Base-by-base conservation (phyloP, 1,140 invertebrate genomes). In the Caenorhabditis latens region DNA sequence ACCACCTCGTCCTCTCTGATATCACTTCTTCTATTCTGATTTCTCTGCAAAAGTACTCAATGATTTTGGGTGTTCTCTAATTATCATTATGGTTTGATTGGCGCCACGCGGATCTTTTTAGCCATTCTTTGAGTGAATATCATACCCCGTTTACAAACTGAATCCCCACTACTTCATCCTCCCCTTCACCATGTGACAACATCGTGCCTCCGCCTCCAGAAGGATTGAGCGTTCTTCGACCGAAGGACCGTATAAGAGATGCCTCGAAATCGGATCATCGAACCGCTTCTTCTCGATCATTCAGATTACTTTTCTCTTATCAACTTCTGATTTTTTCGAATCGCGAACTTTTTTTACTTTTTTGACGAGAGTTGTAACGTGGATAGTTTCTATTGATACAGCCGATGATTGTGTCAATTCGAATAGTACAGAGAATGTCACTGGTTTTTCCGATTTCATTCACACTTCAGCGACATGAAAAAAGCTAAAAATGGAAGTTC, bases 231-330 rank as follows among this genome's bases (percentile, higher is more conserved):
- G 71, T 79, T 79, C 71, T 79, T 50, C 71, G 71, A 42, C 53
- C 71, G 53, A 79, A 79, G 71, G 46, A 79, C 71, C 46, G 71
- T 79, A 79, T 79, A 79, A 79, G 71, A 79, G 71, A 79, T 50
- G 71, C 8, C n/a, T 48, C 46, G 32, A 40, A 43, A 71, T 50
- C 71, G 46, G 71, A 50, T 79, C 71, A 79, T n/a, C 71, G 71
- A 50, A 50, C 46, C 71, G 71, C 71, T 79, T 79, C 71, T 79
- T 79, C 43, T 8, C 65, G 42, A 71, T 46, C 65, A 71, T 46
- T 71, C 42, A 16, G 65, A 46, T 71, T 71, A 71, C 65, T 63
- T 63, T 63, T 63, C 19, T 32, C 14, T 7, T 21, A 4, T 40
- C 32, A n/a, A n/a, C 19, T n/a, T n/a, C 9, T 16, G 11, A 16